These are phyloP conservation scores for Pao palembangensis DNA, from an alignment of 2,113 vertebrate species.

Conservation along the genomic window DNA sequence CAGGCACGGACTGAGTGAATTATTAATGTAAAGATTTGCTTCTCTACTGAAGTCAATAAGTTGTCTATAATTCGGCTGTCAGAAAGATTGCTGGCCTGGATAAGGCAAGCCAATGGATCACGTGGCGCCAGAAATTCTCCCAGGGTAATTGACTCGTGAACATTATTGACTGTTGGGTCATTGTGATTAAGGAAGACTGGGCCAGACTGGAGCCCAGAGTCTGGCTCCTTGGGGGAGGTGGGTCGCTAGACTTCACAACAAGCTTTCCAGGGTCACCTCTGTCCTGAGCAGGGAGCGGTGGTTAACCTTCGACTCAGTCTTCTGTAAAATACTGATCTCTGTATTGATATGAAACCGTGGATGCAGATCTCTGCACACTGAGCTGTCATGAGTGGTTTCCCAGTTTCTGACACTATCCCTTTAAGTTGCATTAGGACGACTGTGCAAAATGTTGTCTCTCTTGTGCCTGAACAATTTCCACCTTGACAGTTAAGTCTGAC, in stretches of 20 bases:
- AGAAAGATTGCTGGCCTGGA: constrained; percentile 57
- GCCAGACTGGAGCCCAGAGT: constrained; percentile 44
- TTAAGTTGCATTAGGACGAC: too few species aligned
- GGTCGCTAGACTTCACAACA: constrained; percentile 44
- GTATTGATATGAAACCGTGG: constrained; percentile 32
- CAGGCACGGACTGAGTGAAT: constrained; percentile 56
- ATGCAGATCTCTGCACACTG: constrained; percentile 5
- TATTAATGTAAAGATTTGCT: constrained; percentile 69
- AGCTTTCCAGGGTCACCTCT: constrained; percentile 40
- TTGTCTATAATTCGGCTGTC: constrained; percentile 66
- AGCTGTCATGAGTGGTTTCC: neutral
- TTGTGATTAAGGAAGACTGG: constrained; percentile 60
- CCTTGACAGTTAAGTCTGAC: too few species aligned
- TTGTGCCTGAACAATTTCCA: neutral
- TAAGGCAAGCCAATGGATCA: constrained; percentile 41
- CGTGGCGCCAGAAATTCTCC: constrained; percentile 31
- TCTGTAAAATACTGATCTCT: constrained; percentile 44
- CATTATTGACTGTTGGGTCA: constrained; percentile 68
- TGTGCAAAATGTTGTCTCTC: neutral
- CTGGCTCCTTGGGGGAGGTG: constrained; percentile 28
- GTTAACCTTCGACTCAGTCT: constrained; percentile 41
- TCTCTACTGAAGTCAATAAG: constrained; percentile 62
- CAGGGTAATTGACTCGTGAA: constrained; percentile 63
- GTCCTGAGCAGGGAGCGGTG: constrained; percentile 21
- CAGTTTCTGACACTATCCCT: neutral